Conservation (phyloP, 2,113 vertebrate species). For the Phrynosoma blainvillii region DNA sequence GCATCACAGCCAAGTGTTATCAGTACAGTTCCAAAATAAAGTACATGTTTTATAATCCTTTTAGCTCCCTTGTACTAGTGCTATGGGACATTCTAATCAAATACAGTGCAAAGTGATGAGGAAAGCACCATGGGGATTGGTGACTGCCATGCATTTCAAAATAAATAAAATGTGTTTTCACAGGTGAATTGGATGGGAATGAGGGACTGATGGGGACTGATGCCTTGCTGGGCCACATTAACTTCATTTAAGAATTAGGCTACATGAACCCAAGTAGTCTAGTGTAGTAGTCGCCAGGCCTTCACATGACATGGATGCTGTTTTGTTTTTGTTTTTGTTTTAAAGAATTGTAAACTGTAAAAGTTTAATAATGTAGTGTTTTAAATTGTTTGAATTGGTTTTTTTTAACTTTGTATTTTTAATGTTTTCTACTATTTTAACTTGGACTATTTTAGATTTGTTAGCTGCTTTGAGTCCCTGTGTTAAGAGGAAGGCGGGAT, state of each 20-base stretch:
- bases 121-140: neutral
- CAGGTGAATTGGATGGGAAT: neutral
- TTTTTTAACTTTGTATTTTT: too few relatives aligned
- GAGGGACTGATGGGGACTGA: neutral
- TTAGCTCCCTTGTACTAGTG: conserved; percentile 8
- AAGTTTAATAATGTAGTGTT: too few relatives aligned
- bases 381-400: too few relatives aligned
- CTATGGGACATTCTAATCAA: conserved; percentile 19
- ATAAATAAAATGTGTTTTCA: conserved; percentile 8
- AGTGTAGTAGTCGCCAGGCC: too few relatives aligned
- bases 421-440: too few relatives aligned
- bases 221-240: conserved; percentile 14
- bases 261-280: neutral
- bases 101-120: conserved; percentile 29
- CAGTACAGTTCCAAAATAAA: neutral
- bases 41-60: neutral
- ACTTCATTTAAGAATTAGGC: neutral
- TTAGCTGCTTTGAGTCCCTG: too few relatives aligned
- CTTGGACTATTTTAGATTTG: too few relatives aligned
- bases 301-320: too few relatives aligned
- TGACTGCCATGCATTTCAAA: conserved; percentile 22
- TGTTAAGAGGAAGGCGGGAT: too few relatives aligned
- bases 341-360: too few relatives aligned
- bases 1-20: neutral
- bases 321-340: too few relatives aligned